Base-by-base conservation (phyloP, 2,888 invertebrate species). In the Saturnia pavonia region DNA sequence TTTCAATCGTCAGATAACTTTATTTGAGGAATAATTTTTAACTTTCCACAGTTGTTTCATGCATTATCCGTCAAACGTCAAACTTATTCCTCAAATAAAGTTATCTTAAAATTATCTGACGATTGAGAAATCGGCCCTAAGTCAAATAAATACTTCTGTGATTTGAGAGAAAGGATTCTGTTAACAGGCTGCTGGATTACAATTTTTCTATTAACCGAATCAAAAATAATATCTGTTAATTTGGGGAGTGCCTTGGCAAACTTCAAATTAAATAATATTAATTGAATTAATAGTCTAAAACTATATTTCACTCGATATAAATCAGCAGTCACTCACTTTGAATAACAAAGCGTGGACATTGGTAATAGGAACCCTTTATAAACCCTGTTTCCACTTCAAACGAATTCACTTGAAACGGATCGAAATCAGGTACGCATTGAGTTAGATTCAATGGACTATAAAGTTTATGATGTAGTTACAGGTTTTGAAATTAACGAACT, bases 311-410 rank as follows among this genome's bases (percentile, higher is more conserved):
- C n/a, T n/a, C n/a, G n/a, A 27, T 27, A 19, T 65, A 65, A 40
- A 40, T 65, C 40, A n/a, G 6, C 19, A 63, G 65, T 65, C 9
- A 65, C 57, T 40, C 71, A 68, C 70, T 72, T 70, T 71, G 74
- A 74, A 72, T 74, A 72, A 72, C 71, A 72, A 74, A 74, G 22
- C 42, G n/a, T 19, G 60, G 63, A 34, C 67, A 68, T 60, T 48
- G 34, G 51, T 34, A 63, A 42, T 70, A 67, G 48, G 57, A 27
- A 68, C 72, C 72, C 71, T 74, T 74, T 68, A 71, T 71, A 71
- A 68, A 68, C 70, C 73, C 68, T 27, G 70, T 74, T 74, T 71
- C 72, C 69, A 60, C 70, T 70, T 69, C 70, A 70, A 45, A n/a
- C n/a, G 68, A 69, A 69, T 22, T 71, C 69, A 45, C 40, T 70